Conservation (phyloP, 2,888 invertebrate species). For the Quadroppia sp. region DNA sequence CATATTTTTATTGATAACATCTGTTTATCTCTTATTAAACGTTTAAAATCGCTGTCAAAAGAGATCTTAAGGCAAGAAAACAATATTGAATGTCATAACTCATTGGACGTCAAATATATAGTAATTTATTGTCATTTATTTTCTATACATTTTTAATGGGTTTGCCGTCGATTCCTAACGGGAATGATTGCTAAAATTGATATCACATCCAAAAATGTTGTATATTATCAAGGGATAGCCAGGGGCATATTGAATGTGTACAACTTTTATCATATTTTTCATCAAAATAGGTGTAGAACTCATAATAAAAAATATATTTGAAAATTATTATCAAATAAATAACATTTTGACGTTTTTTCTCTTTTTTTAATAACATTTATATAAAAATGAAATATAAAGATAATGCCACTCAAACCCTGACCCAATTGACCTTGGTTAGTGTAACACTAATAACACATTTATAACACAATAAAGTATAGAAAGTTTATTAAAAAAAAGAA, state of each 20-base stretch:
- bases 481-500: too few relatives aligned
- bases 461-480: not conserved
- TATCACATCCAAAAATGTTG: not conserved
- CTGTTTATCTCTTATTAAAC: not conserved
- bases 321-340: too few relatives aligned
- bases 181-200: slow-evolving; percentile 3
- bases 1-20: slow-evolving; percentile 23
- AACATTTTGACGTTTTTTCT: too few relatives aligned
- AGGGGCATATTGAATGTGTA: too few relatives aligned
- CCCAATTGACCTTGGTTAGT: too few relatives aligned
- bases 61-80: not conserved
- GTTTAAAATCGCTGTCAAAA: slow-evolving; percentile 5
- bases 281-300: not conserved
- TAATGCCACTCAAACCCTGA: too few relatives aligned
- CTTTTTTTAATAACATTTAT: too few relatives aligned
- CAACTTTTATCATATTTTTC: not conserved
- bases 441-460: not conserved
- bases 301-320: too few relatives aligned
- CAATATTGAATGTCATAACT: slow-evolving; percentile 29
- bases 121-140: slow-evolving; percentile 25
- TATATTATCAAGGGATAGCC: too few relatives aligned
- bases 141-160: slow-evolving; percentile 3
- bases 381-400: too few relatives aligned
- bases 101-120: not conserved
- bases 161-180: not conserved